These are phyloP conservation scores for Mus musculus DNA, from an alignment of 2,113 vertebrate genomes.

Conservation along the genomic window GRCm39 chr17:28863001-28863500, in stretches of 20 bases:
- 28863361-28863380: constrained; percentile 3
- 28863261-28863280: not conserved
- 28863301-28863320: not conserved
- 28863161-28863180: not conserved
- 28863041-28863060: not conserved
- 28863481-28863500: not conserved
- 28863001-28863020: not conserved
- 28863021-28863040: not conserved
- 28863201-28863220: not conserved
- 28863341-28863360: constrained; percentile 19
- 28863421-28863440: not conserved
- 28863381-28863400: not conserved
- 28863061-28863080: not conserved
- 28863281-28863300: constrained; percentile 10
- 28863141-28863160: not conserved
- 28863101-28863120: not conserved
- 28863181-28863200: not conserved
- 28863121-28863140: not conserved
- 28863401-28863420: not conserved
- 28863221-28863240: not conserved
- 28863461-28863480: not conserved
- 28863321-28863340: not conserved
- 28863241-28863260: not conserved
- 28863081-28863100: not conserved
- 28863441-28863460: too few relatives aligned